Evolutionary conservation across 2,797 vertebrate genomes (phyloP).

Genomic region (Tadarida brasiliensis): DNA sequence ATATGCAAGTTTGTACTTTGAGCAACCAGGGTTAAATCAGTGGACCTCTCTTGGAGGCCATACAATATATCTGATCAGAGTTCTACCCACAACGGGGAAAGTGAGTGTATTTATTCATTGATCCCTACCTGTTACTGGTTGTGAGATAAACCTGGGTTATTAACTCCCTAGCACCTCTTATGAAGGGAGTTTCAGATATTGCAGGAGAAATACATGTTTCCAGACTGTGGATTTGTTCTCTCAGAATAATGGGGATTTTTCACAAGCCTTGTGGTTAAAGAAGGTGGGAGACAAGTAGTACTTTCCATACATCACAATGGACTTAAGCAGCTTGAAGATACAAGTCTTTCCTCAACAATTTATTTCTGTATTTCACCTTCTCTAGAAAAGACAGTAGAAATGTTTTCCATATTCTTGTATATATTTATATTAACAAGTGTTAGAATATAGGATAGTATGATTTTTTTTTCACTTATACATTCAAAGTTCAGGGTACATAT

Average conservation of each 20-base stretch:
- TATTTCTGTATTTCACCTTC: not conserved
- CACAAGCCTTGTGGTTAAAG: not conserved
- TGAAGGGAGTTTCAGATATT: not conserved
- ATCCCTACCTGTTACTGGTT: not conserved
- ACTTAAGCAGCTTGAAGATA: not conserved
- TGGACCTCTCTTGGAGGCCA: not conserved
- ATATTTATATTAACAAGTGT: not conserved
- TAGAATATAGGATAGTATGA: not conserved
- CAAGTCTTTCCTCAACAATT: not conserved
- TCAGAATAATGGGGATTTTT: not conserved
- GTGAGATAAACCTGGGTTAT: not conserved
- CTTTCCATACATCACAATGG: not conserved
- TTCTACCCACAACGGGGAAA: not conserved
- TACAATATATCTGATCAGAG: not conserved
- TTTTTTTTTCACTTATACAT: not conserved
- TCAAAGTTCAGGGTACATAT: not conserved
- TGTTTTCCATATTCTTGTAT: not conserved
- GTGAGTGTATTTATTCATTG: not conserved
- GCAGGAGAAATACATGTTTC: not conserved
- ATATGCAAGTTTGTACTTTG: not conserved
- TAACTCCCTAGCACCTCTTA: not conserved
- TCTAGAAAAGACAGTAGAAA: not conserved
- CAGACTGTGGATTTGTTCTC: not conserved
- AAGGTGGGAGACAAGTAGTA: not conserved
- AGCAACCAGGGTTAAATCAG: not conserved